Evolutionary conservation across 2,888 invertebrate genomes (phyloP).

Genomic region (Rapana venosa): DNA sequence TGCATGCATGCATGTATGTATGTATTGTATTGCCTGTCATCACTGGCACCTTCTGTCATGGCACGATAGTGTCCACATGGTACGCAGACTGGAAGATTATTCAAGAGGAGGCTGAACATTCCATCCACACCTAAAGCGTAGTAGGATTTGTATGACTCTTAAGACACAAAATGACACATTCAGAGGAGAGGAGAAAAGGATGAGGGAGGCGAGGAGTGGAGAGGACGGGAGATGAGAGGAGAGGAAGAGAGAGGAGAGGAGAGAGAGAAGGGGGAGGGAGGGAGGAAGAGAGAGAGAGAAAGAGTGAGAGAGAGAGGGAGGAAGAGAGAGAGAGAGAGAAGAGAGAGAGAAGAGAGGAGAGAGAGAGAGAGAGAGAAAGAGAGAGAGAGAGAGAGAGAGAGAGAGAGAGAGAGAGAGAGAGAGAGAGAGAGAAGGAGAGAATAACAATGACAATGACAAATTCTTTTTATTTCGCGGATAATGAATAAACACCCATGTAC

Average conservation of each 20-base stretch:
- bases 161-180: not conserved
- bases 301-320: not conserved
- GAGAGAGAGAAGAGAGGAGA: not conserved
- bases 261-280: not conserved
- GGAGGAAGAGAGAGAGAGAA: not conserved
- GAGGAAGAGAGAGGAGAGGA: constrained; percentile 3
- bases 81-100: constrained; percentile 7
- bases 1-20: too few relatives aligned
- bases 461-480: too few relatives aligned
- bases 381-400: constrained; percentile 21
- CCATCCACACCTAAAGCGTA: too few relatives aligned
- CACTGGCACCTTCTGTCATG: not conserved
- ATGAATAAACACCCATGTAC: too few relatives aligned
- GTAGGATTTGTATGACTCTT: too few relatives aligned
- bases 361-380: constrained; percentile 4
- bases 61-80: not conserved
- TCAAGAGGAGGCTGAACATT: not conserved
- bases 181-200: not conserved
- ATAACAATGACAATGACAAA: too few relatives aligned
- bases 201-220: not conserved
- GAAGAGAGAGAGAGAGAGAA: not conserved
- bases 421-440: not conserved
- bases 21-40: not conserved
- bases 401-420: not conserved
- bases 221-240: not conserved